Evolutionary conservation across 2,113 vertebrate species (phyloP).

Genomic region (Spea multiplicata): DNA sequence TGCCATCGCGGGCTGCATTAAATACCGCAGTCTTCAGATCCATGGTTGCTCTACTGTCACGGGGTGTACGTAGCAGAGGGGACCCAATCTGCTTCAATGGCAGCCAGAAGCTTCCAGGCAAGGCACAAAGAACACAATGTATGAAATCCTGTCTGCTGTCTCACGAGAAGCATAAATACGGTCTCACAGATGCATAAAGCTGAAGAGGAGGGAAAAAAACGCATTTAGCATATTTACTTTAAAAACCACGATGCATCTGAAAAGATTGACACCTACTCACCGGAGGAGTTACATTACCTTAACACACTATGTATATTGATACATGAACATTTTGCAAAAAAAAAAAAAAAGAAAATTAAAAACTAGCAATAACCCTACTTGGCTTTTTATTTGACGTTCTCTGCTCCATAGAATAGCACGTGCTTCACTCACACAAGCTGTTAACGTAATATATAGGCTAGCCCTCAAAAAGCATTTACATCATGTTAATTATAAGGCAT

Average conservation of each 20-base stretch:
- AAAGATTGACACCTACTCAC: too few relatives aligned
- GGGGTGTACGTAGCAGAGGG: conserved; percentile 8
- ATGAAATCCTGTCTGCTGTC: conserved; percentile 6
- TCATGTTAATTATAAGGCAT: too few relatives aligned
- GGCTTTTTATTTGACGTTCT: too few relatives aligned
- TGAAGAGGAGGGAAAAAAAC: conserved; percentile 11
- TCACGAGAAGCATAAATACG: conserved; percentile 48
- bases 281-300: too few relatives aligned
- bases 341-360: too few relatives aligned
- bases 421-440: too few relatives aligned
- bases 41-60: conserved; percentile 66
- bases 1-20: conserved; percentile 96
- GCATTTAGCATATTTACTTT: conserved; percentile 1
- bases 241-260: not conserved
- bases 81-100: conserved; percentile 11
- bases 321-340: too few relatives aligned
- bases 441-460: too few relatives aligned
- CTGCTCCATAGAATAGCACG: too few relatives aligned
- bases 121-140: conserved; percentile 27
- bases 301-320: too few relatives aligned
- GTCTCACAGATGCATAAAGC: conserved; percentile 34
- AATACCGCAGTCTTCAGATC: conserved; percentile 98
- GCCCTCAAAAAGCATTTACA: too few relatives aligned
- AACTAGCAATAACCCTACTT: too few relatives aligned
- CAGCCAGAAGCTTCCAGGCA: conserved; percentile 24